Evolutionary conservation across 2,888 invertebrate genomes (phyloP), one percentile per base, ranked within the genome.

Genomic region (Eumacrocentrus americanus): DNA sequence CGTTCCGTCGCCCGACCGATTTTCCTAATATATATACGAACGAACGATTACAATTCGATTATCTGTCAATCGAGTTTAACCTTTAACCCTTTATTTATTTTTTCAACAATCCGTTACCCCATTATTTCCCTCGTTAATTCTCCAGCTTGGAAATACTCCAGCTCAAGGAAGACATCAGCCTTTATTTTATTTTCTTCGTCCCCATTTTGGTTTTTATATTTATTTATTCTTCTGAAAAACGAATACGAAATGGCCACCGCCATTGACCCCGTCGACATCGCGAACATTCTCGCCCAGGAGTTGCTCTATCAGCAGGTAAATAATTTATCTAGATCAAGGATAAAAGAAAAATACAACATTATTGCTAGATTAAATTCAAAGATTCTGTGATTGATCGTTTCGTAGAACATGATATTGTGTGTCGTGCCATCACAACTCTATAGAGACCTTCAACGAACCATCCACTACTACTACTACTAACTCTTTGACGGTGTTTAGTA

Each of bases 211-310:
- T 7, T 18, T 42, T 42, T 42, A 42, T 42, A 9, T 42, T 42
- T 20, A 42, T 25, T 42, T 40, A 25, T 35, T 50, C 16, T 25
- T 37, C n/a, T n/a, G n/a, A n/a, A 16, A 25, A 53, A 71, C 70
- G 67, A 71, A 70, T 61, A 66, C 62, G 53, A 62, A 57, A 79
- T 76, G 75, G 72, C 75, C 60, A 72, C 73, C 62, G 69, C 72
- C 80, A 89, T 91, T 86, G 91, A 92, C 84, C 89, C 91, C 80
- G 87, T 89, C 84, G 92, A 92, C 86, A 90, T 92, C 81, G 91
- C 91, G 75, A 91, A 89, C 83, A 90, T 91, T 83, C 86, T 92
- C 78, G 91, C 91, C 78, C 91, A 89, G 81, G 92, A 92, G 86
- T 84, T 89, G 81, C 89, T 91, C 85, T 90, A 90, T 84, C 91